Base-by-base conservation (phyloP, 2,113 vertebrate genomes). In the Esox niger region DNA sequence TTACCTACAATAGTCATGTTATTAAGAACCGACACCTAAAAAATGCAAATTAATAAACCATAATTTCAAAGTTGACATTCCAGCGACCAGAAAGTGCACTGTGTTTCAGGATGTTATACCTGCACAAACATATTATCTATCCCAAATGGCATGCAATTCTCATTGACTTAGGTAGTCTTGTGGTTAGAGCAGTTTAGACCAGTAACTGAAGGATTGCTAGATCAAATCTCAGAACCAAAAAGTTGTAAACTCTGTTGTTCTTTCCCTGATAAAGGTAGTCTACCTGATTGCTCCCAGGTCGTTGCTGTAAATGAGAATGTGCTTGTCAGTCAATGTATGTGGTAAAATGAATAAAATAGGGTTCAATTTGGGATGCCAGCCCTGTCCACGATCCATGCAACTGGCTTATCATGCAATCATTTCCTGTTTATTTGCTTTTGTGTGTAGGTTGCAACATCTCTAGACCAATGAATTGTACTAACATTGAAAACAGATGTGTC, bases 341-440 rank as follows among this genome's bases (percentile, higher is more conserved):
- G 4, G 29, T 73, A 3, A 5, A 10, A 2, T 27, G 23, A 63
- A 49, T 60, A 64, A 1, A 0, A 47, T 47, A 54, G 49, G 68
- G 10, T 66, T 15, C 4, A 15, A 57, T 29, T 74, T 61, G 38
- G 38, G 35, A 38, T 2, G 11, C 35, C 13, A 4, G 17, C 2
- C 13, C 38, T 43, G 38, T 62, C 7, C 70, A 27, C 25, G 47
- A 15, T 60, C 49, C 11, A 13, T 60, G 7, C 27, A 49, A n/a
- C 54, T 63, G 30, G 5, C 47, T 13, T 17, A 60, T 61, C 23
- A 38, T 63, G 4, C 20, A 33, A 26, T 74, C 21, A 30, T 31
- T 56, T 69, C 23, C 57, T 25, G 57, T 60, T 63, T 10, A 35
- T 64, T 43, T 7, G 38, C 59, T 74, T 64, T 56, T 66, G 54